Base-by-base conservation (phyloP, 2,888 invertebrate species). In the Campoplex nolae region DNA sequence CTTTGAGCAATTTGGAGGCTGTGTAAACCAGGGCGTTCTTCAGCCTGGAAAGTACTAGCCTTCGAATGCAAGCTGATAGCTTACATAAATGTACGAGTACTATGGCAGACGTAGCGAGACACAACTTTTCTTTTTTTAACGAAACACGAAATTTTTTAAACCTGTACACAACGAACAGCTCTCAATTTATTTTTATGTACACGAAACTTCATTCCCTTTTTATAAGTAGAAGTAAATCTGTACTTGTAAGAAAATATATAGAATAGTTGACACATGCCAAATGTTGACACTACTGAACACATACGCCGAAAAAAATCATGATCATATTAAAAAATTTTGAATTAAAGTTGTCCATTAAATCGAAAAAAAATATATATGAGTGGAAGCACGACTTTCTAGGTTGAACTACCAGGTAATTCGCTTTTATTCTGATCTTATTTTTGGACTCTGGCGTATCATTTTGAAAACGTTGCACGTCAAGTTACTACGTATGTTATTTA, bases 1-100 rank as follows among this genome's bases (percentile, higher is more conserved):
- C 86, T 88, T 88, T 88, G 87, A 88, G 70, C 79, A 75, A 82
- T 77, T 77, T 76, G 45, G 82, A 58, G 54, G 83, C 84, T 83
- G 84, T 76, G 73, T 62, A 71, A 51, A 79, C 65, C 35, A 32
- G 35, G 38, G 18, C 42, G 42, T 51, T 67, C 45, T 45, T 6
- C 67, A 48, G 45, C 67, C 78, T 56, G 62, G 67, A 56, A 51
- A 56, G n/a, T 51, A 62, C 11, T 51, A 70, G 70, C 51, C 38
- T 35, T 58, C 35, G 48, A 51, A 79, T 42, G 65, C 28, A 18
- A 48, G 32, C 48, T 23, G 51, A 7, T 45, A 45, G 45, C 45
- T 45, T 45, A 45, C 45, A 13, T 45, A 45, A 45, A 45, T 11
- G 11, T 45, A 45, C 11, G 0, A 11, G 11, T 2, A 11, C 45